Base-by-base conservation (phyloP, 1,140 invertebrate species). In the Dolichoris vasculosae region DNA sequence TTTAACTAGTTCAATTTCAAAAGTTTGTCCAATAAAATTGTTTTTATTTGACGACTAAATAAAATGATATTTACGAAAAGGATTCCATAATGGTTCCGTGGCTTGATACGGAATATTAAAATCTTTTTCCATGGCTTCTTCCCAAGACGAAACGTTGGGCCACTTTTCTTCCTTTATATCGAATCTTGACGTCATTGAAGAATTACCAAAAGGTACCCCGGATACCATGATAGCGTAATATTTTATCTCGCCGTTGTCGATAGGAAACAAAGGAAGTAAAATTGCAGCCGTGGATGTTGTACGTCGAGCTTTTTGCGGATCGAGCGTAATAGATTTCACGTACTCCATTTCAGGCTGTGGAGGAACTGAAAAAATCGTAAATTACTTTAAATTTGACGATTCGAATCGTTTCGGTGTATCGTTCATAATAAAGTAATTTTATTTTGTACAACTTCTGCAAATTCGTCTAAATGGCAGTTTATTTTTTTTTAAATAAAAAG, bases 181-280 rank as follows among this genome's bases (percentile, higher is more conserved):
- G 20, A 80, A 76, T 69, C 90, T 89, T 0, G 20, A 69, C 26
- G 75, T 85, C 8, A 48, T 64, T 23, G 69, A 64, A 26, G 64
- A 79, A 63, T 91, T 90, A 64, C 86, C 82, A 11, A 89, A 88
- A n/a, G 67, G 30, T 11, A 63, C 43, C 78, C 84, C 87, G 23
- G 91, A 86, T 15, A 93, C 90, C 81, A 92, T 93, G 13, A 93
- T 88, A 23, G 92, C 89, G 77, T 93, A 93, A 85, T 88, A 92
- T 59, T 86, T 87, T 35, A 92, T 88, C 7, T 89, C 81, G 2
- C 92, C 92, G 73, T 90, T 89, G 15, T 81, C 87, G 46, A 88
- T 43, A 15, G 87, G 86, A 86, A 93, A 93, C 43, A 92, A 35
- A 26, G 92, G 92, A 30, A 93, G 84, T n/a, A 93, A 86, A 71